Percentiles rank a stretch among this genome's conserved stretches.
Conservation (phyloP, 1,140 invertebrate species). For the Macrobrachium rosenbergii region DNA sequence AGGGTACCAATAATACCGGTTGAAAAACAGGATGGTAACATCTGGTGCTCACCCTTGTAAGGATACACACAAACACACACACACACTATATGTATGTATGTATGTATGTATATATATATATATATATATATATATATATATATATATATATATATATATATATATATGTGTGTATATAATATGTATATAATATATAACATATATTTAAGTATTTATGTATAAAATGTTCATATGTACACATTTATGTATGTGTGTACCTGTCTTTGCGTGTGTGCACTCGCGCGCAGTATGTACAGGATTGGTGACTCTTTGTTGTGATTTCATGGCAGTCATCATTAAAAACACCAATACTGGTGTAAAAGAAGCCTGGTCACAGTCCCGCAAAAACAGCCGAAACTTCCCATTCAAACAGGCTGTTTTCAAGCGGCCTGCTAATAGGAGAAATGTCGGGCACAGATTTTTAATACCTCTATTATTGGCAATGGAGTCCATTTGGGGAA, state of each 20-base stretch:
- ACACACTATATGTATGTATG: no score
- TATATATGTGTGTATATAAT: conserved; percentile 19
- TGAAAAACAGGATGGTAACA: no score
- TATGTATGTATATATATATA: conserved; percentile 2
- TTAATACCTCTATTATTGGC: background rate
- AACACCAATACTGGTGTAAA: no score
- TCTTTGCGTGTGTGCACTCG: background rate
- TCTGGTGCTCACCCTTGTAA: no score
- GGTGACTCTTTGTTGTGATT: no score
- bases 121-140: background rate
- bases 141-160: background rate
- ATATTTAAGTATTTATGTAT: background rate
- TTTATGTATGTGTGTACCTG: conserved; percentile 21
- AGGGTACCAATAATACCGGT: no score
- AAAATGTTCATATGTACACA: background rate
- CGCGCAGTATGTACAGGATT: background rate
- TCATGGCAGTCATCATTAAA: no score
- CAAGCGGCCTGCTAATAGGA: background rate
- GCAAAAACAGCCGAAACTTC: no score
- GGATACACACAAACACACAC: no score
- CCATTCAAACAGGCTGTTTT: no score
- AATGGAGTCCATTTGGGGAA: background rate
- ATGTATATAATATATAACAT: background rate
- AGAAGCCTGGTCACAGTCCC: no score
- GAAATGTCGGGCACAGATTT: background rate